Evolutionary conservation across 2,113 vertebrate species (phyloP), one percentile per base, ranked within the genome.

Genomic region (Bos indicus): DNA sequence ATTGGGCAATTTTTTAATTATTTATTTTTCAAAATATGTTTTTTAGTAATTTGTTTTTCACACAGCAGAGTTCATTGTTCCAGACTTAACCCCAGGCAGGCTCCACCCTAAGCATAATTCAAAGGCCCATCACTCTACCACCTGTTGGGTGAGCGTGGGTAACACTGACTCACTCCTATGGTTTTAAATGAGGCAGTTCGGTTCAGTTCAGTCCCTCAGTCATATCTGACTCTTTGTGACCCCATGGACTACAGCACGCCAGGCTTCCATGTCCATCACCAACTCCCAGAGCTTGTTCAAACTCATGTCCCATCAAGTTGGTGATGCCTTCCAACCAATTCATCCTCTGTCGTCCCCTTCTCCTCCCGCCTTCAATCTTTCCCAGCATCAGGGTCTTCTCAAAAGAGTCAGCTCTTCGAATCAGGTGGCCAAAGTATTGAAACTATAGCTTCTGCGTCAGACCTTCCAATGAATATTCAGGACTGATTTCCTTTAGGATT

Each of bases 31-130:
- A 60, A 88, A 92, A 40, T n/a, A 28, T 19, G 33, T 23, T 74
- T 88, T 81, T 74, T 67, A 74, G 56, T 83, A 67, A 83, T 90
- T 94, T 80, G 71, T 81, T 88, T 96, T 81, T 94, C 90, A 84
- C 40, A 52, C 2, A 78, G 59, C 74, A 88, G 92, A 83, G 94
- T 77, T 87, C 74, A 85, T 36, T 67, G 36, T 81, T 60, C 36
- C 87, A 90, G 80, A 85, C 21, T 92, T 88, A 64, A 95, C 88
- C 43, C 28, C 59, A 62, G 64, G 25, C 52, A 40, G 4, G 10
- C 43, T 64, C 78, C 48, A 26, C 19, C 67, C 48, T 51, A 59
- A 84, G 28, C 17, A 8, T 64, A 36, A 52, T n/a, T 92, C 33
- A 36, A 56, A 96, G 59, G 5, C 33, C 40, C 30, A 28, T 30